phyloP scores from a whole-genome alignment of 2,113 vertebrate species.

The Macaca nemestrina region DNA sequence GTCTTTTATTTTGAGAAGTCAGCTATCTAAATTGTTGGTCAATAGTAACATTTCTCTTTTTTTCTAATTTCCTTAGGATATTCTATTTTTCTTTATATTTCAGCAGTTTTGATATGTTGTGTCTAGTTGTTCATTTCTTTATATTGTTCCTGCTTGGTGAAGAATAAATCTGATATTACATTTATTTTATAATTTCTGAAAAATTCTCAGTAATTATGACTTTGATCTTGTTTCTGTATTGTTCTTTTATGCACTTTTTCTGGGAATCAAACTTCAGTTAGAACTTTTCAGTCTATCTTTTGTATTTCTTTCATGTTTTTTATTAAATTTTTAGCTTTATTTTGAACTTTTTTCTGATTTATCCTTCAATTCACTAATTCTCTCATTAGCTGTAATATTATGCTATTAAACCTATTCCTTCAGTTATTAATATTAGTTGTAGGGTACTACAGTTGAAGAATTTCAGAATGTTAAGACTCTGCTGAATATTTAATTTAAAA shows the following conservation, averaged over 20 bases:
- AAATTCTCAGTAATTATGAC: background rate
- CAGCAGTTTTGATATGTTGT: background rate
- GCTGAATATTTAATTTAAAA: background rate
- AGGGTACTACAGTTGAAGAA: background rate
- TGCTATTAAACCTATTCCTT: background rate
- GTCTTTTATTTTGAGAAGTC: background rate
- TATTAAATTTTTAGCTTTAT: background rate
- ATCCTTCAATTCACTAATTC: background rate
- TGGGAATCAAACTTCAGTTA: background rate
- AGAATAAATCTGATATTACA: background rate
- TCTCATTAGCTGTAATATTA: background rate
- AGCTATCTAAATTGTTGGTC: background rate
- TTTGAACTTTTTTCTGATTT: background rate
- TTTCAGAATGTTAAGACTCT: background rate
- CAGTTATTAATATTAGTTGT: background rate
- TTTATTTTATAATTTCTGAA: background rate
- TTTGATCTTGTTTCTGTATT: background rate
- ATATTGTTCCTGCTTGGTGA: background rate
- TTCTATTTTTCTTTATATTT: background rate
- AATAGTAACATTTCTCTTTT: background rate
- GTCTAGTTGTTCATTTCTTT: background rate
- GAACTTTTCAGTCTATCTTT: background rate
- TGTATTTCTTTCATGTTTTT: background rate
- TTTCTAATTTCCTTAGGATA: background rate
- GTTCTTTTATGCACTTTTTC: background rate